A percentile compares a stretch with the other conserved stretches of the same genome.
Conservation (phyloP, 2,797 vertebrate genomes). For the Rhinichthys osculus region DNA sequence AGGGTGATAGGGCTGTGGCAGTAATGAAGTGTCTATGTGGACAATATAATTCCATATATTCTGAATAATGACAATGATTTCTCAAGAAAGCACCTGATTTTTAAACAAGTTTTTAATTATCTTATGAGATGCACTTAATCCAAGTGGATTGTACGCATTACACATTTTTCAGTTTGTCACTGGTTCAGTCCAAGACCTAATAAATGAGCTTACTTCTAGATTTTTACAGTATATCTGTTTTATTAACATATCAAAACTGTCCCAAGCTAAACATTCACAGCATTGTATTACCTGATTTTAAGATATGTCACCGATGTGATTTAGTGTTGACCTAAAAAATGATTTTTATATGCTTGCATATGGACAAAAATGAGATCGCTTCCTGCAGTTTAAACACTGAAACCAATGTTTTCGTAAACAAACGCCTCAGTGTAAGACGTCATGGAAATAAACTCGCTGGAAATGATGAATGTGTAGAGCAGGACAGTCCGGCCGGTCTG, state of each 20-base stretch:
- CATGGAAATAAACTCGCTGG: conserved; percentile 51
- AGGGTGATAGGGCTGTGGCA: too few species aligned
- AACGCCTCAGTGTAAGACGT: conserved; percentile 30
- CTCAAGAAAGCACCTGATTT: background rate
- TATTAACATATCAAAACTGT: background rate
- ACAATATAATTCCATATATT: background rate
- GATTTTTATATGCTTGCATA: background rate
- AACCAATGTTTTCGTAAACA: conserved; percentile 15
- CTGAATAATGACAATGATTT: background rate
- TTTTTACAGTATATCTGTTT: background rate
- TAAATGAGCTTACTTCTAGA: background rate
- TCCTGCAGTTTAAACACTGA: conserved; percentile 15
- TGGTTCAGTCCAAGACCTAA: background rate
- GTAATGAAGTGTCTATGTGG: background rate
- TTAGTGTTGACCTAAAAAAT: background rate
- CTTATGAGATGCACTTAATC: too few species aligned
- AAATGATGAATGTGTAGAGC: conserved; percentile 41
- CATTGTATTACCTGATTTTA: background rate
- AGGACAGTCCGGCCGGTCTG: conserved; percentile 18
- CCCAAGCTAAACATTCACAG: background rate
- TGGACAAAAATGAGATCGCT: conserved; percentile 2
- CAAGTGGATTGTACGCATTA: background rate
- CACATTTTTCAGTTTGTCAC: background rate
- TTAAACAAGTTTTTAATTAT: too few species aligned
- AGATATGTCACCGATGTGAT: background rate